Base-by-base conservation (phyloP, 2,888 invertebrate species). In the Sinodicranocentrus sp. region DNA sequence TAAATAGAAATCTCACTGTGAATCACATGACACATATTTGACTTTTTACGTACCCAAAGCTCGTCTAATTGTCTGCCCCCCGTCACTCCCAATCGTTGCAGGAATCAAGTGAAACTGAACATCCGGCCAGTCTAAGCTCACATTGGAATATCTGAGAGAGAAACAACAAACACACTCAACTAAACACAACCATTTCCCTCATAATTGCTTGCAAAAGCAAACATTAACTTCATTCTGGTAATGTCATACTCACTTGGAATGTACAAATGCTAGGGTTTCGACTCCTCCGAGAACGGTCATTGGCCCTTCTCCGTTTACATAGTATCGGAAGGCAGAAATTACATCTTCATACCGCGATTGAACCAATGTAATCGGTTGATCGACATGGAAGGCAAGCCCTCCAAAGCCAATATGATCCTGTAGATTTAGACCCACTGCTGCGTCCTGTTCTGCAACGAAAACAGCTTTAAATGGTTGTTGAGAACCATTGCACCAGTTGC, bases 181-280 rank as follows among this genome's bases (percentile, higher is more conserved):
- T n/a, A n/a, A n/a, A 39, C 13, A 13, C 39, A 39, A 39, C 5
- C 39, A 39, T 39, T 39, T 39, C 39, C 13, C 39, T 39, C 5
- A 5, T 39, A 13, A 39, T 5, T 39, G 39, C 52, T 6, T 52
- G 52, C 52, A 13, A n/a, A 52, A 13, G 52, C 52, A n/a, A n/a
- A n/a, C n/a, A n/a, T n/a, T n/a, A n/a, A n/a, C n/a, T n/a, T n/a
- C n/a, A 17, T 6, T 52, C n/a, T 52, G 6, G 3, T 52, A 13
- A 52, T 5, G 39, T 39, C 5, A 13, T 1, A 95, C 94, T 88
- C 94, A 95, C 85, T 94, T 94, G 0, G 97, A 96, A 88, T 95
- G 95, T 0, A 97, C 94, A 90, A 97, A 97, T 1, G 95, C 97
- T 72, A 96, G 91, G 0, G 96, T 96, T 91, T 97, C 97, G 6